Conservation (phyloP, 1,140 invertebrate species). For the Riptortus pedestris region DNA sequence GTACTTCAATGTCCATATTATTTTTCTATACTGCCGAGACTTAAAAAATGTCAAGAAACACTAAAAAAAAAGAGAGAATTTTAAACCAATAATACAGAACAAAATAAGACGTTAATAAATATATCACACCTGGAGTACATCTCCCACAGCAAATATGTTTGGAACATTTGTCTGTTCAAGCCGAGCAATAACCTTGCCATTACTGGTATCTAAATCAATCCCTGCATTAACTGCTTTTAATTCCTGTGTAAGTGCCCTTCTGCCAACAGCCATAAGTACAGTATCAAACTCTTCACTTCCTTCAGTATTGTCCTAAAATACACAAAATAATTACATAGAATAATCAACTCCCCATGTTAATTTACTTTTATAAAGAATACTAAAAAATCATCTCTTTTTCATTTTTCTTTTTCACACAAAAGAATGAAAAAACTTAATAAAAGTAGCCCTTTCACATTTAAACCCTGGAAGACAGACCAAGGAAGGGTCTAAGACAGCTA, state of each 20-base stretch:
- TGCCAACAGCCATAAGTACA: slow-evolving; percentile 72
- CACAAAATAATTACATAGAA: slow-evolving; percentile 10
- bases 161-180: slow-evolving; percentile 77
- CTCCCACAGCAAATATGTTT: slow-evolving; percentile 88
- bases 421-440: too few species aligned
- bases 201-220: slow-evolving; percentile 45
- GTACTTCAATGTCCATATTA: too few species aligned
- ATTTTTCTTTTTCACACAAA: too few species aligned
- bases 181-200: slow-evolving; percentile 54
- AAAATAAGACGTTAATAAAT: too few species aligned
- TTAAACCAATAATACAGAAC: too few species aligned
- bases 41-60: too few species aligned
- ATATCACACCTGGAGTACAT: slow-evolving; percentile 79
- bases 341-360: too few species aligned
- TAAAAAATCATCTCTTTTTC: neutral
- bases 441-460: too few species aligned
- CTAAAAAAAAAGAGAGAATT: too few species aligned
- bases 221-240: slow-evolving; percentile 58
- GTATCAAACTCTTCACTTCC: slow-evolving; percentile 63
- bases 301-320: slow-evolving; percentile 31
- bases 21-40: too few species aligned
- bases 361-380: neutral
- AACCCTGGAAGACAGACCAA: too few species aligned
- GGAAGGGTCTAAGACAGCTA: too few species aligned
- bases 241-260: slow-evolving; percentile 57